Evolutionary conservation across 1,140 invertebrate species (phyloP).

Genomic region (Zaprionus gabonicus): DNA sequence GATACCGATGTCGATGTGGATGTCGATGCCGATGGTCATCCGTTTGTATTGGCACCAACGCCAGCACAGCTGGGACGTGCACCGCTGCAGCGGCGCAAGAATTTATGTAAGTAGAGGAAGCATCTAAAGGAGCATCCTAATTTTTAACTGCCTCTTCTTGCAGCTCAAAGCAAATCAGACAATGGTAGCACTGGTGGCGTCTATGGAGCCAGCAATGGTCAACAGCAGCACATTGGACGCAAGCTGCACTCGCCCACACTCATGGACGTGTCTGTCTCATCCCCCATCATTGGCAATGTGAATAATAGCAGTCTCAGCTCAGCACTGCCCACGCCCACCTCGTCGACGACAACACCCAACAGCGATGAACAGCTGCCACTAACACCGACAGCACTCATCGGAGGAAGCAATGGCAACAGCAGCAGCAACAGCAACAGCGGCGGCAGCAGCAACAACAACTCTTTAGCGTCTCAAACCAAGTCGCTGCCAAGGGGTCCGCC

Average conservation of each 20-base stretch:
- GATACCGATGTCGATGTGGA: slow-evolving; percentile 81
- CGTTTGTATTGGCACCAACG: slow-evolving; percentile 95
- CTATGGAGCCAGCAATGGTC: slow-evolving; percentile 57
- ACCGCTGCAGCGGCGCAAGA: slow-evolving; percentile 89
- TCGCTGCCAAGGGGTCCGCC: slow-evolving; percentile 87
- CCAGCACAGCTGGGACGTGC: slow-evolving; percentile 95
- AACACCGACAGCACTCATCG: slow-evolving; percentile 64
- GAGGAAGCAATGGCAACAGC: neutral
- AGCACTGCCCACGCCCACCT: slow-evolving; percentile 84
- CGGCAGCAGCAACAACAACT: slow-evolving; percentile 23
- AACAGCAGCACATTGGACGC: slow-evolving; percentile 64
- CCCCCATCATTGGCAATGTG: slow-evolving; percentile 75
- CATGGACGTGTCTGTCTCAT: slow-evolving; percentile 61
- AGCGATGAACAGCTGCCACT: slow-evolving; percentile 85
- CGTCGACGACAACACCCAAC: slow-evolving; percentile 84
- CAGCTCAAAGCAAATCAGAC: slow-evolving; percentile 77
- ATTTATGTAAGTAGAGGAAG: slow-evolving; percentile 66
- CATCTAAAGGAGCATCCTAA: neutral
- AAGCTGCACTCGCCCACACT: slow-evolving; percentile 70
- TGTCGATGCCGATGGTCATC: slow-evolving; percentile 85
- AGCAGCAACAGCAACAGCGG: slow-evolving; percentile 78
- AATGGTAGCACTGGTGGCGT: slow-evolving; percentile 39
- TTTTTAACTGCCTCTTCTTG: neutral
- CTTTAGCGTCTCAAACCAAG: slow-evolving; percentile 44
- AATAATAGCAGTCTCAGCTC: slow-evolving; percentile 74